Percentiles rank a stretch among this genome's conserved stretches.
phyloP scores from a whole-genome alignment of 1,140 invertebrate species.

The Venustaconcha ellipsiformis region DNA sequence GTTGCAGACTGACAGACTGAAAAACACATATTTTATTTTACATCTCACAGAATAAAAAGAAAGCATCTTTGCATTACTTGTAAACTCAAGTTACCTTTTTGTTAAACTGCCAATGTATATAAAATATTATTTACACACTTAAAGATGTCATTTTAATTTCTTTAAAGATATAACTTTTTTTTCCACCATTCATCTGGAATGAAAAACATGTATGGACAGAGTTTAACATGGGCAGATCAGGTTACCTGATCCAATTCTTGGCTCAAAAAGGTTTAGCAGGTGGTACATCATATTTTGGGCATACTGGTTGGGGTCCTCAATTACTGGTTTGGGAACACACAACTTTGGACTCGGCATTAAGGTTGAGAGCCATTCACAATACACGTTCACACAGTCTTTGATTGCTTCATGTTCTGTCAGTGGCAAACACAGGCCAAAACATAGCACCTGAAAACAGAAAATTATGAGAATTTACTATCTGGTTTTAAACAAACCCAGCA shows the following conservation, averaged over 20 bases:
- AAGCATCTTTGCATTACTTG: too few species aligned
- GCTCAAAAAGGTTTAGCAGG: conserved; percentile 95
- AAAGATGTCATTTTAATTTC: too few species aligned
- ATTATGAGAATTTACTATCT: neutral
- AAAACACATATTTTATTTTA: too few species aligned
- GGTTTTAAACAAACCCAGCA: too few species aligned
- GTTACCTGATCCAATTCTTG: conserved; percentile 73
- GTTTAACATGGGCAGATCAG: neutral
- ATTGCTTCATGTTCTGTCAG: conserved; percentile 92
- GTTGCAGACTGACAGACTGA: too few species aligned
- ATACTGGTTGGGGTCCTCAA: conserved; percentile 91
- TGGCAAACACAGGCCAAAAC: conserved; percentile 91
- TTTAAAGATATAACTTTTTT: too few species aligned
- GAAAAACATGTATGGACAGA: neutral
- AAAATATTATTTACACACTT: too few species aligned
- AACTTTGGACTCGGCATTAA: conserved; percentile 77
- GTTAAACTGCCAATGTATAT: too few species aligned
- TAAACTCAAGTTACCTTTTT: too few species aligned
- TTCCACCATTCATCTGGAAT: too few species aligned
- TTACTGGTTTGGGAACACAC: conserved; percentile 84
- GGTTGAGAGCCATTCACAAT: conserved; percentile 95
- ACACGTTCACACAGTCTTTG: conserved; percentile 95
- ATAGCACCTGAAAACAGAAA: conserved; percentile 77
- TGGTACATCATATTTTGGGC: conserved; percentile 92
- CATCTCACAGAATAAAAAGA: too few species aligned